phyloP scores from a whole-genome alignment of 1,140 invertebrate species.

The Globodera rostochiensis region DNA sequence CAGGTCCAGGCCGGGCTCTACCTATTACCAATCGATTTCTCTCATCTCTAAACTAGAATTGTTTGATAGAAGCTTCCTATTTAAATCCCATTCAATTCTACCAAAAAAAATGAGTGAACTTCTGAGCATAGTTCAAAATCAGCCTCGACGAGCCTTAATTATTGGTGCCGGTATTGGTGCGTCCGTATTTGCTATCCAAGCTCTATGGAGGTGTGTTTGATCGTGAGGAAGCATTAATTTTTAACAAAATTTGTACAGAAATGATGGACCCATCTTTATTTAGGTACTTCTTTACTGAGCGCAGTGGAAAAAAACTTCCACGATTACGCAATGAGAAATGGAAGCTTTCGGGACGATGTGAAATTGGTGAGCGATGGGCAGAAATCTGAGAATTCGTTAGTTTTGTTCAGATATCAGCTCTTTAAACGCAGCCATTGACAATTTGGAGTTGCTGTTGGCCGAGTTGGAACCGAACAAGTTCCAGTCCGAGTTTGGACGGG shows the following conservation, averaged over 20 bases:
- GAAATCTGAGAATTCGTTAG: neutral
- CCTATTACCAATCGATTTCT: no score
- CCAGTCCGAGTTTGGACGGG: conserved; percentile 35
- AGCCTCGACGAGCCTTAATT: conserved; percentile 32
- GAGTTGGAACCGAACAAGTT: conserved; percentile 47
- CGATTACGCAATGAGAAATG: conserved; percentile 26
- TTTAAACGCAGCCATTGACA: conserved; percentile 35
- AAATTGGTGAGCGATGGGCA: conserved; percentile 27
- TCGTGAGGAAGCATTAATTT: conserved; percentile 9
- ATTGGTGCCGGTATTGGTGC: conserved; percentile 34
- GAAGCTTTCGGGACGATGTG: conserved; percentile 28
- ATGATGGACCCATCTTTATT: conserved; percentile 10
- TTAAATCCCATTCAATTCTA: neutral
- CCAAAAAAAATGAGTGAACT: conserved; percentile 17
- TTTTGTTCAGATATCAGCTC: conserved; percentile 29
- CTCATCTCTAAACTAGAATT: no score
- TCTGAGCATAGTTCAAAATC: conserved; percentile 22
- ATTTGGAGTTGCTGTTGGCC: conserved; percentile 36
- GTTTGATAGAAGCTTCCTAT: no score
- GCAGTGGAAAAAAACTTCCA: conserved; percentile 24
- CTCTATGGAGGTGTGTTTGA: conserved; percentile 36
- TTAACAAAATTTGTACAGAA: neutral
- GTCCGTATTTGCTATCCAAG: conserved; percentile 29
- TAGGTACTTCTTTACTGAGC: conserved; percentile 35
- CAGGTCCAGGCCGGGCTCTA: no score